Percentiles rank a stretch among this genome's conserved stretches.
Evolutionary conservation across 2,113 vertebrate genomes (phyloP).

Genomic region (Rhodinocichla rosea): DNA sequence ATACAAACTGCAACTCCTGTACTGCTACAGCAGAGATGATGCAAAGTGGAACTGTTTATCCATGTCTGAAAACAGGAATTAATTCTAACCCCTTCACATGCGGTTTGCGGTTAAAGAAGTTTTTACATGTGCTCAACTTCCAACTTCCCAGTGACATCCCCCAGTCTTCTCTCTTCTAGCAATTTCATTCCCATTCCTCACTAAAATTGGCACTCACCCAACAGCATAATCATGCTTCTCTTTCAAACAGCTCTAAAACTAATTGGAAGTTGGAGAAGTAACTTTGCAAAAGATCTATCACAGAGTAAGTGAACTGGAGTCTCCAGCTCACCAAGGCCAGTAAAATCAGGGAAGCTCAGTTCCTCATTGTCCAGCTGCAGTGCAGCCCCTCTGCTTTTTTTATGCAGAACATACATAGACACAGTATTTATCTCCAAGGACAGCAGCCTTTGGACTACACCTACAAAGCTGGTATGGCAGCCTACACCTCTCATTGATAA

Average conservation of each 20-base stretch:
- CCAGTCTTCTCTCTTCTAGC: background rate
- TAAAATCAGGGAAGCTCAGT: background rate
- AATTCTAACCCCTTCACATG: background rate
- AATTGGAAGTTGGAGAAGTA: slow-evolving; percentile 2
- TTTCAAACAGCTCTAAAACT: slow-evolving; percentile 16
- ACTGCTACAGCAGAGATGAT: background rate
- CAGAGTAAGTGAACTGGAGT: background rate
- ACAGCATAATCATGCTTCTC: background rate
- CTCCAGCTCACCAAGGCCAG: background rate
- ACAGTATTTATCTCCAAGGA: background rate
- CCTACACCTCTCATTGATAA: background rate
- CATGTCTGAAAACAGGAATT: background rate
- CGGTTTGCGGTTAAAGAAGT: background rate
- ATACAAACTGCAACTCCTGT: background rate
- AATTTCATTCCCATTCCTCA: background rate
- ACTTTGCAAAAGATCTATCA: background rate
- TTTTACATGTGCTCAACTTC: background rate
- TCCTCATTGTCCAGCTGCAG: background rate
- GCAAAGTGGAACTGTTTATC: background rate
- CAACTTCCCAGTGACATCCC: background rate
- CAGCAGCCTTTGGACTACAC: background rate
- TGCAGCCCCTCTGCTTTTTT: background rate
- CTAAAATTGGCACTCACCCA: background rate
- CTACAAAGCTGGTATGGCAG: background rate
- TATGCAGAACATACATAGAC: background rate